phyloP scores from a whole-genome alignment of 2,113 vertebrate species.

The Grammomys surdaster region DNA sequence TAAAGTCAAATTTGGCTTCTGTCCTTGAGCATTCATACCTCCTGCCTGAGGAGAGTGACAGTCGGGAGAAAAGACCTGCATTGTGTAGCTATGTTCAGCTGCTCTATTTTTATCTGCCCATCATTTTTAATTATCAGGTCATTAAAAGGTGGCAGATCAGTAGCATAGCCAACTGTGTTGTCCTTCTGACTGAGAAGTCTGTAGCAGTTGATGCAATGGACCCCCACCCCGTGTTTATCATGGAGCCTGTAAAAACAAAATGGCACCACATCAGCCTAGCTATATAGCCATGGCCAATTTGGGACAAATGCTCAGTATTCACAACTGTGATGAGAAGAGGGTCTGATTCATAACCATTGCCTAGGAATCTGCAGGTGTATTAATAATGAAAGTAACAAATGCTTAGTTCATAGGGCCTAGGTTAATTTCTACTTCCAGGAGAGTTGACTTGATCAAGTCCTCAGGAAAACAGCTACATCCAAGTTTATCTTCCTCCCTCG shows the following conservation, averaged over 20 bases:
- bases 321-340: background rate
- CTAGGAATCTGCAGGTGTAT: background rate
- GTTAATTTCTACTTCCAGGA: background rate
- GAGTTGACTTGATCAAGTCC: background rate
- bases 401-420: background rate
- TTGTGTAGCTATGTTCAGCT: constrained; percentile 55
- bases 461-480: background rate
- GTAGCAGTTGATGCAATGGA: constrained; percentile 33
- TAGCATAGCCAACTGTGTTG: constrained; percentile 63
- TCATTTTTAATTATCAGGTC: constrained; percentile 85
- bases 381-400: background rate
- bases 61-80: constrained; percentile 51
- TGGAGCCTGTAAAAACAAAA: constrained; percentile 51
- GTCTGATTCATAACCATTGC: background rate
- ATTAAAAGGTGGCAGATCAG: constrained; percentile 83
- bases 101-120: constrained; percentile 79
- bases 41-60: constrained; percentile 1
- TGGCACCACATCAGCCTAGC: background rate
- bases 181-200: constrained; percentile 74
- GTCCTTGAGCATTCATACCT: constrained; percentile 35
- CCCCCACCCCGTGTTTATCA: constrained; percentile 2
- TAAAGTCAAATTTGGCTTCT: constrained; percentile 73
- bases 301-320: constrained; percentile 33
- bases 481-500: constrained; percentile 17
- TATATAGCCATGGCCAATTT: background rate